Base-by-base conservation (phyloP, 2,797 vertebrate species). In the Chelidonichthys spinosus region DNA sequence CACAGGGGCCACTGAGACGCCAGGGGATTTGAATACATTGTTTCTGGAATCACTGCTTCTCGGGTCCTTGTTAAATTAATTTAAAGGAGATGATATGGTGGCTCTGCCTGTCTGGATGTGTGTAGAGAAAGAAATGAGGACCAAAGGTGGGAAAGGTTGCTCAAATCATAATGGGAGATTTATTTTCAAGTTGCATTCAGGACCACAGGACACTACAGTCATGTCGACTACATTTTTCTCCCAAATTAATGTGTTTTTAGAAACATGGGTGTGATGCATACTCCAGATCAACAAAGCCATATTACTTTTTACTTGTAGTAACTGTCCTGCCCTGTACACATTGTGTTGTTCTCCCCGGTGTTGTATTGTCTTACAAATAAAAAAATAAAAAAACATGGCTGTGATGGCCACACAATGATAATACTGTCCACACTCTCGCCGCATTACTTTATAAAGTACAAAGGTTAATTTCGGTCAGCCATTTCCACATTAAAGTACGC, bases 1-100 rank as follows among this genome's bases (percentile, higher is more conserved):
- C 74, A n/a, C n/a, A 25, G 25, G 3, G 43, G 56, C 69, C 49
- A 4, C 63, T 69, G 68, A 68, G 54, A 71, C 5, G 42, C 67
- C 7, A 4, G 4, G 78, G 72, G 87, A 74, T 79, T 82, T 66
- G 63, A 82, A 74, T 78, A 78, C 68, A 86, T 82, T 1, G 85
- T 79, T 78, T 85, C 42, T 80, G 58, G 60, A 82, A 67, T 78
- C 50, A 6, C 37, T 50, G 72, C 75, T 35, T 78, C 49, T 42
- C 43, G 40, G 72, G 69, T 86, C 67, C 53, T 60, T 42, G 72
- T 76, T 73, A 52, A 74, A 71, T 59, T 17, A 80, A 78, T 82
- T 74, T 66, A 81, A 35, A 36, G 42, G 62, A 68, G 58, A 78
- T 65, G 53, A 69, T 60, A 60, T 3, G 35, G 64, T 43, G 5